Conservation (phyloP, 2,888 invertebrate genomes). For the Netelia inedita region DNA sequence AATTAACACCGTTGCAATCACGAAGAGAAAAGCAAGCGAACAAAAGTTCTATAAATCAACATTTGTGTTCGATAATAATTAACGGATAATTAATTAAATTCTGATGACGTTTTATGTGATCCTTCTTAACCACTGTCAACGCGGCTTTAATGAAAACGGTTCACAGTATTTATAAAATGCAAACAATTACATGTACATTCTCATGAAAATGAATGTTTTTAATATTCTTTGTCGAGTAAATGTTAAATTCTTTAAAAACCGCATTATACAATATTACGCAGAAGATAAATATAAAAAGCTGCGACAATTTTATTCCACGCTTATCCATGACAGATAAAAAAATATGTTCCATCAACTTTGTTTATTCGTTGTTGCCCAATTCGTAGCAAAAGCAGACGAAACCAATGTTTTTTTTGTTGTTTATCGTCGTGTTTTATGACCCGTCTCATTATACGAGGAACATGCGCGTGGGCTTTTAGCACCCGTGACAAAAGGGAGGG, state of each 20-base stretch:
- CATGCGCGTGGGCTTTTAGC: not conserved
- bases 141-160: too few relatives aligned
- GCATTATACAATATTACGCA: not conserved
- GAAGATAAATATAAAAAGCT: not conserved
- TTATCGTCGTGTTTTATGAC: not conserved
- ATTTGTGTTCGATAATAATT: too few relatives aligned
- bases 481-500: not conserved
- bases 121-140: too few relatives aligned
- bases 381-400: not conserved
- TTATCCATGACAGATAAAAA: not conserved
- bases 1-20: too few relatives aligned
- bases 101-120: too few relatives aligned
- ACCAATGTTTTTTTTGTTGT: not conserved
- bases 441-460: not conserved
- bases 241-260: not conserved
- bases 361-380: not conserved
- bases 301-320: not conserved
- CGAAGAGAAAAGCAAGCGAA: too few relatives aligned
- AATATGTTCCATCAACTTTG: not conserved
- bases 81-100: too few relatives aligned
- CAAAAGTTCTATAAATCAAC: too few relatives aligned
- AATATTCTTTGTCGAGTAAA: not conserved
- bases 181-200: too few relatives aligned
- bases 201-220: too few relatives aligned
- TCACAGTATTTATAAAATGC: too few relatives aligned